Evolutionary conservation across 2,888 invertebrate species (phyloP).

Genomic region (Phoronis australis): DNA sequence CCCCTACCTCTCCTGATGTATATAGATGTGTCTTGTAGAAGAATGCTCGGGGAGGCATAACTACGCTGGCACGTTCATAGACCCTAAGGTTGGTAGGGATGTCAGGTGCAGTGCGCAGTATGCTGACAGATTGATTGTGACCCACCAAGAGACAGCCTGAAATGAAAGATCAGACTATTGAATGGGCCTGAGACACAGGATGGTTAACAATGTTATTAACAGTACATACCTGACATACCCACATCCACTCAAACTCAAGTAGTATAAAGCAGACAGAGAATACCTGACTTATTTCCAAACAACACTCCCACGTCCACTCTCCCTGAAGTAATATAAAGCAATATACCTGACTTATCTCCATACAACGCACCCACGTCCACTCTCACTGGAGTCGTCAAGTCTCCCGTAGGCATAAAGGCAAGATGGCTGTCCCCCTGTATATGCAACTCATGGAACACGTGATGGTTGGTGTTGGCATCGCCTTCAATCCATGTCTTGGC

Average conservation of each 20-base stretch:
- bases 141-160: conserved; percentile 28
- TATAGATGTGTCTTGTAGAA: conserved; percentile 26
- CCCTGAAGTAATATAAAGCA: not conserved
- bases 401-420: conserved; percentile 17
- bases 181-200: too few relatives aligned
- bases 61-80: conserved; percentile 23
- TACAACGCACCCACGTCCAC: conserved; percentile 15
- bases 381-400: conserved; percentile 8
- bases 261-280: too few relatives aligned
- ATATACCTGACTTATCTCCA: conserved; percentile 30
- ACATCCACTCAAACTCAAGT: not conserved
- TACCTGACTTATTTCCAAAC: too few relatives aligned
- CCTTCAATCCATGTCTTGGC: conserved; percentile 25
- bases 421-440: conserved; percentile 25
- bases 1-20: conserved; percentile 22
- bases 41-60: conserved; percentile 22
- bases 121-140: conserved; percentile 21
- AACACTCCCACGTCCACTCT: not conserved
- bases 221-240: too few relatives aligned
- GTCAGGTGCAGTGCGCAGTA: conserved; percentile 22
- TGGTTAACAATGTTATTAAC: too few relatives aligned
- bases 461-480: conserved; percentile 10
- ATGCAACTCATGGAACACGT: conserved; percentile 22
- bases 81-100: conserved; percentile 28
- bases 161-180: too few relatives aligned